Conservation (phyloP, 1,140 invertebrate species). For the Caenorhabditis tropicalis region DNA sequence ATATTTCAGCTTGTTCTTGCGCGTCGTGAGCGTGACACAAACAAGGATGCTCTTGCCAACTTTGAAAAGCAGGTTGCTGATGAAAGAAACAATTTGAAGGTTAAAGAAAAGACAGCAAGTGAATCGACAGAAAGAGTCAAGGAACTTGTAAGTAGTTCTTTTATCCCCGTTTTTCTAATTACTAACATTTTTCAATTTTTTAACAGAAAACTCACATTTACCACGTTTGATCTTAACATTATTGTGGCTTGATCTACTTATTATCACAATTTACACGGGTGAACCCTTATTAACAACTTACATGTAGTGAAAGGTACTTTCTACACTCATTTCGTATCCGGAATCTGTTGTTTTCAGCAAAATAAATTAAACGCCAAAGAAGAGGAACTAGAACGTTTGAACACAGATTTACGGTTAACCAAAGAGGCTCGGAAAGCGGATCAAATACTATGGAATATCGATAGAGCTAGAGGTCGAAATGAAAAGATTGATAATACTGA, state of each 20-base stretch:
- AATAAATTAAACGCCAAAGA: conserved; percentile 58
- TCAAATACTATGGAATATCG: conserved; percentile 64
- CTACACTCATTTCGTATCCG: not conserved
- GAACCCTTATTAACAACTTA: not conserved
- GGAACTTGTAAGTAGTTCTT: conserved; percentile 53
- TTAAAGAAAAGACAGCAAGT: conserved; percentile 55
- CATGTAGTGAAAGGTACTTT: conserved; percentile 6
- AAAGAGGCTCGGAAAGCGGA: conserved; percentile 68
- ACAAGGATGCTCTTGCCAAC: conserved; percentile 56
- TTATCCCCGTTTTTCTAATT: no score
- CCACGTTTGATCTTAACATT: conserved; percentile 21
- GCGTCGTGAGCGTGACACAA: conserved; percentile 64
- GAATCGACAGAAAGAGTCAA: conserved; percentile 51
- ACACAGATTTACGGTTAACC: conserved; percentile 60
- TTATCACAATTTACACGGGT: conserved; percentile 10
- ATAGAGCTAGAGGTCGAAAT: conserved; percentile 61
- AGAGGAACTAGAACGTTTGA: conserved; percentile 61
- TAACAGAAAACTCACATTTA: conserved; percentile 40
- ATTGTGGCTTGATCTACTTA: not conserved
- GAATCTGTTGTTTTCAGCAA: conserved; percentile 52
- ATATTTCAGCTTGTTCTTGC: conserved; percentile 63
- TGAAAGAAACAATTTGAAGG: conserved; percentile 60
- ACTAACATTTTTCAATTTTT: conserved; percentile 13
- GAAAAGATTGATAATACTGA: conserved; percentile 64
- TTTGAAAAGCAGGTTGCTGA: conserved; percentile 63